phyloP scores from a whole-genome alignment of 2,113 vertebrate genomes.

The Aptenodytes forsteri region DNA sequence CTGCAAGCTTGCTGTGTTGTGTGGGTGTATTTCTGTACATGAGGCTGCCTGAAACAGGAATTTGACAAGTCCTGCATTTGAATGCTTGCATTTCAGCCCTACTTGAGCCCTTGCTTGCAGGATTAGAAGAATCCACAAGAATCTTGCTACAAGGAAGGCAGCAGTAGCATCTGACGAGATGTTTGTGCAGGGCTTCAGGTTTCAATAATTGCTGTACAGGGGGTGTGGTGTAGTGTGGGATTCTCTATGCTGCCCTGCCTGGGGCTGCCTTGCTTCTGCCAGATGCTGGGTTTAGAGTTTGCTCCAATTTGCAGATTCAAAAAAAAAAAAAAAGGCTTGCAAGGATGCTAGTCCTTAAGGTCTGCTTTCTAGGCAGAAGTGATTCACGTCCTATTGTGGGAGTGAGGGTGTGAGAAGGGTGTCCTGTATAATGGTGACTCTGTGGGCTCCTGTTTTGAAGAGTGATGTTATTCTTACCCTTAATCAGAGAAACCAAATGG shows the following conservation, averaged over 20 bases:
- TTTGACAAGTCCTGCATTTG: background rate
- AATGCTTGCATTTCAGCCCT: background rate
- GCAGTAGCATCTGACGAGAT: background rate
- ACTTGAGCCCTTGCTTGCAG: background rate
- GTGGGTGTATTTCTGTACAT: background rate
- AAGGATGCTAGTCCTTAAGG: background rate
- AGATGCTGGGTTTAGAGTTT: background rate
- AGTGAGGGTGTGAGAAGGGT: background rate
- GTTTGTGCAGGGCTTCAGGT: background rate
- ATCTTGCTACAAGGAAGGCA: background rate
- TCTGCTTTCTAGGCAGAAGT: background rate
- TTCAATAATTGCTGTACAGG: background rate
- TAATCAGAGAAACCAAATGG: background rate
- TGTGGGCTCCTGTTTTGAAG: background rate
- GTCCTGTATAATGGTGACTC: background rate
- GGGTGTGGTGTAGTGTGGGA: background rate
- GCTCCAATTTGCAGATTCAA: background rate
- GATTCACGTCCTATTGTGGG: background rate
- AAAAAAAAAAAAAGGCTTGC: background rate
- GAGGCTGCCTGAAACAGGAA: background rate
- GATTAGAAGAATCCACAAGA: background rate
- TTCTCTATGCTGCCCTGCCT: background rate
- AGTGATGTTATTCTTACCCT: no score
- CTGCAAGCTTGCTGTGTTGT: no score
- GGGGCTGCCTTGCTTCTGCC: background rate